Evolutionary conservation across 2,797 vertebrate genomes (phyloP), one percentile per base, ranked within the genome.

Genomic region (Dendrocincla tyrannina): DNA sequence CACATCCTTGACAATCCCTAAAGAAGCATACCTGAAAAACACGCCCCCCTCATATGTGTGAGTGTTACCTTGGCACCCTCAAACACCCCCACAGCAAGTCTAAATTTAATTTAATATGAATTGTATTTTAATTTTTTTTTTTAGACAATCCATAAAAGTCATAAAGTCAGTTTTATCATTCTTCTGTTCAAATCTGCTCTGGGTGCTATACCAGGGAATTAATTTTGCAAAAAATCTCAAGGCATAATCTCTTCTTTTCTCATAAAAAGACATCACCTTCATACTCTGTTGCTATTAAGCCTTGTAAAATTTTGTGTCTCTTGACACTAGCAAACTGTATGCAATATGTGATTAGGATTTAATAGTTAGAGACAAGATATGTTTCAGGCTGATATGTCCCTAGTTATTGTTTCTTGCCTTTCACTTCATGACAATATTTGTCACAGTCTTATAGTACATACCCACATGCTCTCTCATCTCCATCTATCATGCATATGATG

Each of bases 81-180:
- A 20, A 80, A 59, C 23, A 7, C 3, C 5, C 35, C 33, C 15
- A 28, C 30, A 73, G 20, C 25, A 93, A 70, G 55, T 80, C 27
- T 88, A 67, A 93, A 83, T 95, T 94, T 91, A 87, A 95, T 96
- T 93, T 91, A 83, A 70, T 77, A 20, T 0, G 78, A 93, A 96
- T 95, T 75, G n/a, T 62, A 91, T 73, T 93, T 85, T 83, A 81
- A 67, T 81, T 39, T 39, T 39, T 88, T 91, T 92, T 93, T 93
- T 87, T 13, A 49, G 58, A 53, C 17, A 78, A 75, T 30, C 68
- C 60, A 18, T 0, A 2, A 53, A 85, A 94, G 41, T 66, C 49
- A 60, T 79, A 83, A 81, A 93, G 64, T 90, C 9, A 50, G 8
- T 69, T 95, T 94, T 95, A 80, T 77, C 49, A 25, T 55, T 89